Evolutionary conservation across 30 jellyfish, hydroid and myxozoan species (phyloP).

Genomic region (Mastigias papua): DNA sequence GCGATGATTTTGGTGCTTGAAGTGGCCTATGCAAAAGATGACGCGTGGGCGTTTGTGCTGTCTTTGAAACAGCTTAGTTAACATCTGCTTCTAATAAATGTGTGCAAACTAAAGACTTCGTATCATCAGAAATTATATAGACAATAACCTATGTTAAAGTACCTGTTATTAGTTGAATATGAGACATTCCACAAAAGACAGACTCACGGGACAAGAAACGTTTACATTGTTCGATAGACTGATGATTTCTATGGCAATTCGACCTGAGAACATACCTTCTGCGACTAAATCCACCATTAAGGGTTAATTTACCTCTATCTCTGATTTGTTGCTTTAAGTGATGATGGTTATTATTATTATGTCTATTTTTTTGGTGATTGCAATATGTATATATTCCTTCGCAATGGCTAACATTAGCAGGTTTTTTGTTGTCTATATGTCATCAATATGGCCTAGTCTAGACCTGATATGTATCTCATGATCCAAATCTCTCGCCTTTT

Average conservation of each 20-base stretch:
- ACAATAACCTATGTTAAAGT: slow-evolving; percentile 49
- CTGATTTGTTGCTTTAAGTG: neutral
- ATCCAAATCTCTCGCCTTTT: neutral
- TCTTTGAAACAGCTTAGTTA: slow-evolving; percentile 6
- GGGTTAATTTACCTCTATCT: neutral
- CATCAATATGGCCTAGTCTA: neutral
- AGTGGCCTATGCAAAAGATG: neutral
- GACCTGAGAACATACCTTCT: neutral
- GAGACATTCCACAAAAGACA: neutral
- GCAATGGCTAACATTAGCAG: neutral
- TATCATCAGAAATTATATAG: slow-evolving; percentile 28
- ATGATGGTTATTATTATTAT: neutral
- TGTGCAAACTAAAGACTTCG: slow-evolving; percentile 43
- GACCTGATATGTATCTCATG: neutral
- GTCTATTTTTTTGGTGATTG: neutral
- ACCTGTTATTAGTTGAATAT: slow-evolving; percentile 51
- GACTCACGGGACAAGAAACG: neutral
- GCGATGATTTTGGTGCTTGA: neutral
- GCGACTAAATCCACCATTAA: no score
- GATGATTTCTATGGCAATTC: slow-evolving; percentile 41
- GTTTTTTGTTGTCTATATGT: neutral
- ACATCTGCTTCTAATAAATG: slow-evolving; percentile 48
- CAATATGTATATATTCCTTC: neutral
- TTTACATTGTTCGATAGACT: slow-evolving; percentile 12
- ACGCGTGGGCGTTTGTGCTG: slow-evolving; percentile 18